Percentiles rank a stretch among this genome's conserved stretches.
These are phyloP conservation scores for Marmota monax DNA, from an alignment of 2,113 vertebrate genomes.

Conservation along the genomic window DNA sequence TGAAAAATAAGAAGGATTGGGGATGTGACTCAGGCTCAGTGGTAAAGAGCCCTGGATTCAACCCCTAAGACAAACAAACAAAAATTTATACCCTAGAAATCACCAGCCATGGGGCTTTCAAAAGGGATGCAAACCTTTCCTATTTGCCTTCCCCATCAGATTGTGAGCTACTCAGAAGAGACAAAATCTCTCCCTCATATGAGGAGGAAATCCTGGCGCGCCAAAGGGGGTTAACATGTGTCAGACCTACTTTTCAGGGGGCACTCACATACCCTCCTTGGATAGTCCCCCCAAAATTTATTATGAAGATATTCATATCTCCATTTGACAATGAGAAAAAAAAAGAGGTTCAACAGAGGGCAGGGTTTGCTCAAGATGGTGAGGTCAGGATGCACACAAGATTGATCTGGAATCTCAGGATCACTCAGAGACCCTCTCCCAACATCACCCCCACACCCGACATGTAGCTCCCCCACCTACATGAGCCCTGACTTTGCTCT, in stretches of 20 bases:
- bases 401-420: background rate
- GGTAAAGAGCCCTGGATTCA: too few relatives aligned
- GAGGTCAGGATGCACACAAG: background rate
- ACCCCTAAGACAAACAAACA: too few relatives aligned
- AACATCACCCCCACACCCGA: background rate
- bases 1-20: too few relatives aligned
- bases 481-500: background rate
- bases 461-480: background rate
- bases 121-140: background rate
- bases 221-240: background rate
- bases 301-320: background rate
- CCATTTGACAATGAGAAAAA: slow-evolving; percentile 1
- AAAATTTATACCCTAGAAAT: background rate
- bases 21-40: too few relatives aligned
- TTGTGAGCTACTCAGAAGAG: background rate
- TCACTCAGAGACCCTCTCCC: background rate
- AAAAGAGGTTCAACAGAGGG: background rate
- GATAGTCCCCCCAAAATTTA: background rate
- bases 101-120: background rate
- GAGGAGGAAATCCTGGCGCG: background rate
- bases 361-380: background rate
- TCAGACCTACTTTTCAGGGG: background rate
- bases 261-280: background rate
- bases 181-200: background rate
- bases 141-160: background rate